Evolutionary conservation across 1,140 invertebrate species (phyloP), one percentile per base, ranked within the genome.

Genomic region (Papilio dardanus): DNA sequence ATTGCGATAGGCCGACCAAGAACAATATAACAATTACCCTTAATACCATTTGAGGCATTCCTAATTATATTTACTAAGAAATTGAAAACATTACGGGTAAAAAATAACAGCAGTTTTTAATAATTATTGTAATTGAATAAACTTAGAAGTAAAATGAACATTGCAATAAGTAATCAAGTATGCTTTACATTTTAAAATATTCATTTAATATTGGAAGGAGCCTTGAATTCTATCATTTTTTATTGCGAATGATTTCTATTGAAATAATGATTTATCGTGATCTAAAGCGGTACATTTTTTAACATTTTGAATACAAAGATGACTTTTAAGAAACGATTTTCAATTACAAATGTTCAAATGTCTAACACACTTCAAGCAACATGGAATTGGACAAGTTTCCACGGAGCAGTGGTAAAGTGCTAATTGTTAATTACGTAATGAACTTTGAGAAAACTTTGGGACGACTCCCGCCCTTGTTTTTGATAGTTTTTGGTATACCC

Each of bases 401-500:
- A 28, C 21, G 24, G 54, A 28, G 24, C 24, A 28, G 54, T 62
- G 24, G 54, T 62, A 24, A 12, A 62, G 54, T 62, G 24, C 21
- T 62, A 62, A 62, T 62, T 62, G 54, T 62, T 62, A 62, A 62
- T 62, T 62, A 62, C 54, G 54, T 30, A 28, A 62, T 62, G 54
- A 62, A 62, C 54, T 62, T 54, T 54, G 24, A 62, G 54, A 62
- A 62, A 62, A 62, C 21, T 62, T 62, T 62, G 54, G 24, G 24
- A 28, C 54, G 54, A 62, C 21, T 28, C 12, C 24, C 10, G 54
- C 54, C 30, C 54, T 62, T 62, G 54, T 62, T 28, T 62, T 62
- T 28, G 54, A 62, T 62, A 62, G 54, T 62, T 62, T 62, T 62
- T 62, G 54, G 54, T 24, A 62, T 12, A 62, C 54, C 54, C 54